Percentiles rank a stretch among this genome's conserved stretches.
Evolutionary conservation across 2,113 vertebrate species (phyloP).

Genomic region (Ailurus styani): DNA sequence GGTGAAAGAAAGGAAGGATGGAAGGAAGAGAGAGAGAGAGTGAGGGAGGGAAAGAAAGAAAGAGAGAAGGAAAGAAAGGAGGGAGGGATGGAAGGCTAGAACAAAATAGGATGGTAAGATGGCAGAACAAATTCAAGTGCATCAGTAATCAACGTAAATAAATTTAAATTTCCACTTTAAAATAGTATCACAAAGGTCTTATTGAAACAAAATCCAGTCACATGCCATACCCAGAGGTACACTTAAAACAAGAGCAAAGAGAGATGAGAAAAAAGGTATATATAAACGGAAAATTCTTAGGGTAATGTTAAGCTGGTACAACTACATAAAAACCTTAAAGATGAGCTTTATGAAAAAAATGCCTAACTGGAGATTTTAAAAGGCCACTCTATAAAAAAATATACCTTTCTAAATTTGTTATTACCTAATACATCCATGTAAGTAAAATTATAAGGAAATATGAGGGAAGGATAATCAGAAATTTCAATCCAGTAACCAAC

Average conservation of each 20-base stretch:
- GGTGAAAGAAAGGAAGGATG: neutral
- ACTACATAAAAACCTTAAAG: neutral
- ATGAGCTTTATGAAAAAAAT: neutral
- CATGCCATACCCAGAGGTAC: neutral
- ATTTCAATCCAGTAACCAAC: neutral
- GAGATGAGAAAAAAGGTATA: neutral
- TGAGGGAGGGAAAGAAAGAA: too few species aligned
- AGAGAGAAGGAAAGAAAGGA: too few species aligned
- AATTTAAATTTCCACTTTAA: neutral
- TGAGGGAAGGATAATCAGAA: neutral
- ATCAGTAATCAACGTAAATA: neutral
- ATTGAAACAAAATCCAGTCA: neutral
- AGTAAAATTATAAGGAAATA: neutral
- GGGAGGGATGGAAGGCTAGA: neutral
- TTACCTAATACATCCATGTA: neutral
- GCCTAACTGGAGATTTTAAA: neutral
- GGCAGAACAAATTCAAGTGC: neutral
- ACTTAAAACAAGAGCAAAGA: neutral
- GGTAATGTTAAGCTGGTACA: neutral
- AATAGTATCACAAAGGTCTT: neutral
- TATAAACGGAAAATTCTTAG: neutral
- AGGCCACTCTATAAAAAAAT: neutral
- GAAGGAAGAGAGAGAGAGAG: too few species aligned
- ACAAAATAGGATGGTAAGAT: neutral
- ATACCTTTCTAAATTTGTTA: neutral